Percentiles rank a stretch among this genome's conserved stretches.
Conservation (phyloP, 2,888 invertebrate species). For the Augiades crinisus region DNA sequence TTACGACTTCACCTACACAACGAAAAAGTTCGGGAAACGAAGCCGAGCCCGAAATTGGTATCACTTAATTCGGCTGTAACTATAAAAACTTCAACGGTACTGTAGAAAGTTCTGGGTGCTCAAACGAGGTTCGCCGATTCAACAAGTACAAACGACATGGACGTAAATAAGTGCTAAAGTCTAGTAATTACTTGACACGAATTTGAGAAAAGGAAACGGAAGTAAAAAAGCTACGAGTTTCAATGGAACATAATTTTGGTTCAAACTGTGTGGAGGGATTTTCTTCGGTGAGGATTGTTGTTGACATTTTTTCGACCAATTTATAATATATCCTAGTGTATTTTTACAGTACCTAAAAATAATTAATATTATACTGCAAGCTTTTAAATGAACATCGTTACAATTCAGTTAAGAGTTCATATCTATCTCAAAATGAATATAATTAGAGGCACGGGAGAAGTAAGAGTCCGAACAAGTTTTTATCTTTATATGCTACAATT, state of each 20-base stretch:
- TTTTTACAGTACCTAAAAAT: too few species aligned
- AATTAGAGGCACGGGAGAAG: too few species aligned
- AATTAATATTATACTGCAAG: too few species aligned
- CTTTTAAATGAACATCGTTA: too few species aligned
- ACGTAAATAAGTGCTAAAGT: slow-evolving; percentile 20
- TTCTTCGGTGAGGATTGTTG: too few species aligned
- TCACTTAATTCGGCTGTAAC: slow-evolving; percentile 24
- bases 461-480: too few species aligned
- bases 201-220: not conserved
- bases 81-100: slow-evolving; percentile 19
- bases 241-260: not conserved
- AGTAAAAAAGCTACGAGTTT: not conserved
- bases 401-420: too few species aligned
- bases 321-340: too few species aligned
- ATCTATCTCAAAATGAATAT: too few species aligned
- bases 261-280: too few species aligned
- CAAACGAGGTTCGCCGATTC: slow-evolving; percentile 14
- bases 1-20: slow-evolving; percentile 20
- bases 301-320: too few species aligned
- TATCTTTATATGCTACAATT: too few species aligned
- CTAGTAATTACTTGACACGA: slow-evolving; percentile 8
- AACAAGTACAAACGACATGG: slow-evolving; percentile 21
- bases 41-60: slow-evolving; percentile 22
- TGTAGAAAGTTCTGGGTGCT: slow-evolving; percentile 11
- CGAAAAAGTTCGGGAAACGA: slow-evolving; percentile 15